Conservation (phyloP, 2,113 vertebrate genomes). For the Tragelaphus scriptus region DNA sequence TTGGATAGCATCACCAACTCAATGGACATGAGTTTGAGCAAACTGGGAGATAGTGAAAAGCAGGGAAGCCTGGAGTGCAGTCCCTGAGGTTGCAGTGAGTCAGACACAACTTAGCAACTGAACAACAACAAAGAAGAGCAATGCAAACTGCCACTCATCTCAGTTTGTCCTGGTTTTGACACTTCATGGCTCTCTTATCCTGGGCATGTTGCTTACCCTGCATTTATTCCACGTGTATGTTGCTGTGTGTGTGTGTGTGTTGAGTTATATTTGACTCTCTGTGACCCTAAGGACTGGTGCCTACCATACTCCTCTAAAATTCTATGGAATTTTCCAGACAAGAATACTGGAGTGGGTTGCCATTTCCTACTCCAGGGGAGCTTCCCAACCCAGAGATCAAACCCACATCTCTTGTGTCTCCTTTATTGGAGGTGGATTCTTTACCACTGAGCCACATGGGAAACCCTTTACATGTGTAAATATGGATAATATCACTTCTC, state of each 20-base stretch:
- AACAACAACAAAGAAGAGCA: neutral
- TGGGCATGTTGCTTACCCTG: neutral
- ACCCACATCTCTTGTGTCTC: neutral
- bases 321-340: neutral
- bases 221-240: neutral
- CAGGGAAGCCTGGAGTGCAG: neutral
- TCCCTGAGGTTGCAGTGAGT: neutral
- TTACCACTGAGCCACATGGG: neutral
- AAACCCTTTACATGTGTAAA: neutral
- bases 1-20: neutral
- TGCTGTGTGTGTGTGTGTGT: neutral
- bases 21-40: neutral
- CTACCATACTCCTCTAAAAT: neutral
- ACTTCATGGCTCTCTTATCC: neutral
- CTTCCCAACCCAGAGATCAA: neutral
- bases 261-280: neutral
- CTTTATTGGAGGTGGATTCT: neutral
- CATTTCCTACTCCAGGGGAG: neutral
- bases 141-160: neutral
- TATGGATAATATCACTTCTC: neutral
- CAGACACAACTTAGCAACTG: neutral
- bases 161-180: neutral
- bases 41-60: neutral
- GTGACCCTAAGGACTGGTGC: neutral
- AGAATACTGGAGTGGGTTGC: neutral